Conservation (phyloP, 2,888 invertebrate species). For the Furcula furcula region DNA sequence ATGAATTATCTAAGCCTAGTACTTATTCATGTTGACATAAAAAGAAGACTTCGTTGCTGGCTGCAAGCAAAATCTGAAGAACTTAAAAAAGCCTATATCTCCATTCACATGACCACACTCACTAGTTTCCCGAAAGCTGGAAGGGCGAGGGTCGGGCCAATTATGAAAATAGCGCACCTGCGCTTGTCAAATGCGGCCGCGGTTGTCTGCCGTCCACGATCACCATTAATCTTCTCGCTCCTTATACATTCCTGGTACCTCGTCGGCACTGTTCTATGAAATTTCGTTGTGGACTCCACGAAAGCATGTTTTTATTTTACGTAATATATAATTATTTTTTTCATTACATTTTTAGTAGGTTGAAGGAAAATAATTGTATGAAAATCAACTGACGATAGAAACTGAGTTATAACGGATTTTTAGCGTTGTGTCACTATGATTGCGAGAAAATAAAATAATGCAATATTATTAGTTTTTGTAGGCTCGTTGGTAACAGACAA, state of each 20-base stretch:
- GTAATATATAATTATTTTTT: background rate
- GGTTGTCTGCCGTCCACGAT: constrained; percentile 63
- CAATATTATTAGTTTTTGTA: no score
- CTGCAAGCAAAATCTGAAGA: no score
- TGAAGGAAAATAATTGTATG: no score
- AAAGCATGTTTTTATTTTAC: constrained; percentile 22
- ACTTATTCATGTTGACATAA: no score
- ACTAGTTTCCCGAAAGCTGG: constrained; percentile 61
- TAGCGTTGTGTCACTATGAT: no score
- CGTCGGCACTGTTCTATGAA: constrained; percentile 35
- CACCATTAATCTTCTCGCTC: constrained; percentile 76
- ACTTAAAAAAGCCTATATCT: constrained; percentile 7
- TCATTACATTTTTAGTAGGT: no score
- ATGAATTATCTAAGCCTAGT: no score
- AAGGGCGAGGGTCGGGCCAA: constrained; percentile 77
- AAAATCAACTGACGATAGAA: no score
- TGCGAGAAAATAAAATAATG: no score
- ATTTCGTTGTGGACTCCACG: constrained; percentile 38
- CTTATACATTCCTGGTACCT: constrained; percentile 72
- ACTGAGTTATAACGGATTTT: no score
- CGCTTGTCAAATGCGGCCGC: constrained; percentile 78
- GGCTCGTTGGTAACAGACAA: no score
- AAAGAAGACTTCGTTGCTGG: no score
- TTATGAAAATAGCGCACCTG: constrained; percentile 82
- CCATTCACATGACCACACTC: constrained; percentile 35